phyloP scores from a whole-genome alignment of 2,888 invertebrate genomes.

The Lithophane semibrunnea region DNA sequence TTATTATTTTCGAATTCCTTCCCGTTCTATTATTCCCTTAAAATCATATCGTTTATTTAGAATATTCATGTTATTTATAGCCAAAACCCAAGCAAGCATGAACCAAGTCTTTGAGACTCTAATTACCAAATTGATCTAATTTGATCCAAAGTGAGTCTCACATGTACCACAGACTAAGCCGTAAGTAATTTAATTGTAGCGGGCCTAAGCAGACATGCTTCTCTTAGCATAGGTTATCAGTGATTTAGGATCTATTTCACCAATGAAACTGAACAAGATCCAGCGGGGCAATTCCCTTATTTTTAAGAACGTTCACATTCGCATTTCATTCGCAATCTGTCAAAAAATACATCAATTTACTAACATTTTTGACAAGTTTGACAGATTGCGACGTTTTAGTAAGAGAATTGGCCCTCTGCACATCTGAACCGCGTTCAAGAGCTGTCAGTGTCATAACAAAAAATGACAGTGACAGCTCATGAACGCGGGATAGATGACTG shows the following conservation, averaged over 20 bases:
- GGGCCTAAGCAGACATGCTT: neutral
- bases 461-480: neutral
- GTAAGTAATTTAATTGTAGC: conserved; percentile 4
- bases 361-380: too few relatives aligned
- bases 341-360: too few relatives aligned
- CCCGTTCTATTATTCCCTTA: neutral
- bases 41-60: neutral
- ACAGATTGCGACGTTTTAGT: too few relatives aligned
- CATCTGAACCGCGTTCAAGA: neutral
- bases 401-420: too few relatives aligned
- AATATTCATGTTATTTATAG: conserved; percentile 10
- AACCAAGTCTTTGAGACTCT: conserved; percentile 14
- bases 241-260: neutral
- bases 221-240: neutral
- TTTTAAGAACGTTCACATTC: too few relatives aligned
- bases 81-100: conserved; percentile 18
- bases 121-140: conserved; percentile 32
- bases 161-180: conserved; percentile 27
- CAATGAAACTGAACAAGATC: neutral
- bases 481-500: neutral
- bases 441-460: neutral
- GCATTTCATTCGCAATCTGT: too few relatives aligned
- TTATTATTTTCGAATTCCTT: neutral
- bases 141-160: conserved; percentile 4
- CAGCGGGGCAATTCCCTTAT: too few relatives aligned